Percentiles rank a stretch among this genome's conserved stretches.
phyloP scores from a whole-genome alignment of 2,888 invertebrate genomes.

The Leptinotarsa juncta region DNA sequence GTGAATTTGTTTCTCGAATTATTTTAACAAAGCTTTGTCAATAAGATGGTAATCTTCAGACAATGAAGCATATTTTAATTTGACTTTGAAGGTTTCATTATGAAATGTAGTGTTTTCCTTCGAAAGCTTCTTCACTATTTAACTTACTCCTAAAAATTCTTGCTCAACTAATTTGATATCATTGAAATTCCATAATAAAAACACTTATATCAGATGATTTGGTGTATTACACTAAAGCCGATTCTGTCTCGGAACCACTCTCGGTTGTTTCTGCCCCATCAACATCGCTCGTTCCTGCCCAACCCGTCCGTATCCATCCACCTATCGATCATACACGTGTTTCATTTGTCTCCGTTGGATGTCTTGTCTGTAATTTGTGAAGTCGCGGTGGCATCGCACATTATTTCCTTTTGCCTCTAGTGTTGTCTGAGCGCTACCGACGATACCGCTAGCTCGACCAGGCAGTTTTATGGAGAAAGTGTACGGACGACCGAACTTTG shows the following conservation, averaged over 20 bases:
- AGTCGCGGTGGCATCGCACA: constrained; percentile 28
- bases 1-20: too few species aligned
- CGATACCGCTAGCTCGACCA: not conserved
- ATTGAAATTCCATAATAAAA: too few species aligned
- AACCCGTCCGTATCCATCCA: constrained; percentile 34
- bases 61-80: too few species aligned
- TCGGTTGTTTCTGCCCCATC: constrained; percentile 14
- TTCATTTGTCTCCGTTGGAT: constrained; percentile 34
- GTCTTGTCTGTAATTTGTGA: constrained; percentile 31
- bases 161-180: too few species aligned
- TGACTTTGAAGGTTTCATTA: too few species aligned
- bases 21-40: too few species aligned
- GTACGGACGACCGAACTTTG: not conserved
- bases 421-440: not conserved
- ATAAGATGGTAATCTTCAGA: too few species aligned
- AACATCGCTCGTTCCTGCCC: constrained; percentile 30
- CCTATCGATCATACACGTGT: constrained; percentile 39
- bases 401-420: not conserved
- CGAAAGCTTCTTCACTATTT: too few species aligned
- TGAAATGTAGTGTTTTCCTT: not conserved
- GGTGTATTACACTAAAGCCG: not conserved
- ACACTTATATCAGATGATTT: too few species aligned
- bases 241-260: not conserved
- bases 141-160: too few species aligned
- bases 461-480: not conserved